Conservation (phyloP, 2,888 invertebrate species). For the Capitulum mitella region DNA sequence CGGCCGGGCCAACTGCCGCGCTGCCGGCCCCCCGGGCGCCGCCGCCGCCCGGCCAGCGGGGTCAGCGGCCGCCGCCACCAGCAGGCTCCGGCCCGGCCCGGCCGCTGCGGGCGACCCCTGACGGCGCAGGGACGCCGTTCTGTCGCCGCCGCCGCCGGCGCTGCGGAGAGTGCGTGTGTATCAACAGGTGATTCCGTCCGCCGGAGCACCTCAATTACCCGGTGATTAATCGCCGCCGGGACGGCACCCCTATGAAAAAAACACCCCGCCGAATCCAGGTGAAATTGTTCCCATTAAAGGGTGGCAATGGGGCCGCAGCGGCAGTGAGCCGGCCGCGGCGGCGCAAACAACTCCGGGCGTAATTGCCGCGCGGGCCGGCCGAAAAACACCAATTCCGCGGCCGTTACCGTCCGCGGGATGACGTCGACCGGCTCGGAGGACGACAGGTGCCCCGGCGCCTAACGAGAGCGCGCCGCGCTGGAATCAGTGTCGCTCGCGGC, state of each 20-base stretch:
- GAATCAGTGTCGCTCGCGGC: background rate
- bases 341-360: background rate
- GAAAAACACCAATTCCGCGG: constrained; percentile 16
- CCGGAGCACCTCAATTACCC: background rate
- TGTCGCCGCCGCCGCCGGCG: too few relatives aligned
- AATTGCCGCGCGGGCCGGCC: background rate
- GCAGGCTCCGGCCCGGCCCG: too few relatives aligned
- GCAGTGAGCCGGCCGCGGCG: background rate
- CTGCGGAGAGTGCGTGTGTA: too few relatives aligned
- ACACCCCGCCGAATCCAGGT: constrained; percentile 5
- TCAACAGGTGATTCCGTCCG: background rate
- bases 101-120: too few relatives aligned
- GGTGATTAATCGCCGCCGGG: background rate
- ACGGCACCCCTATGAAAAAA: background rate
- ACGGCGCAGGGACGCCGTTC: too few relatives aligned
- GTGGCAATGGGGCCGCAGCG: constrained; percentile 1
- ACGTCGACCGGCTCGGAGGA: background rate
- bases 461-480: background rate
- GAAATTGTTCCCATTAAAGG: constrained; percentile 24
- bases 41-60: too few relatives aligned
- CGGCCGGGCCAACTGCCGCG: too few relatives aligned
- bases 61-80: too few relatives aligned
- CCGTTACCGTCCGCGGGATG: background rate
- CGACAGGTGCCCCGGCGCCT: background rate
- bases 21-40: too few relatives aligned